These are phyloP conservation scores for Tragelaphus eurycerus DNA, from an alignment of 2,797 vertebrate genomes.

Conservation along the genomic window DNA sequence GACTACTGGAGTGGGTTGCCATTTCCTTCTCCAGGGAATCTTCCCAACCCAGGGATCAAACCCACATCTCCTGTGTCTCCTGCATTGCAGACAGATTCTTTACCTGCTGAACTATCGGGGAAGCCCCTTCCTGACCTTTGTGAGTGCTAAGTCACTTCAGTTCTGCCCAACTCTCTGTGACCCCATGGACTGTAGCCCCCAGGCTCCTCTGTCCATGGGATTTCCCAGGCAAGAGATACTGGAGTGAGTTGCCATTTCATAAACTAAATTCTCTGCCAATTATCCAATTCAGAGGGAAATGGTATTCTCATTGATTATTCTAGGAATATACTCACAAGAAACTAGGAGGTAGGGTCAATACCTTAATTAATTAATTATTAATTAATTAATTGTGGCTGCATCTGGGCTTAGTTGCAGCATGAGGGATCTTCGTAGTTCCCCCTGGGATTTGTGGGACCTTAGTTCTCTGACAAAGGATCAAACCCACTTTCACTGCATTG, in stretches of 20 bases:
- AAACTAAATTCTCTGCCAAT: background rate
- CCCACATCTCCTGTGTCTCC: background rate
- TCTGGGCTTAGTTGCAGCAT: background rate
- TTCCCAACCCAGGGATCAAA: background rate
- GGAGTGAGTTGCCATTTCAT: background rate
- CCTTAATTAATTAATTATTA: background rate
- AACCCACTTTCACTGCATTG: background rate
- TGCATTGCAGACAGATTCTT: background rate
- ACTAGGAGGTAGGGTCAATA: background rate
- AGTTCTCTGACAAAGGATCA: background rate
- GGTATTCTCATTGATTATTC: background rate
- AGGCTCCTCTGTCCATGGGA: background rate
- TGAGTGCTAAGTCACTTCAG: background rate
- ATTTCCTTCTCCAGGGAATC: background rate
- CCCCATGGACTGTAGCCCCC: background rate
- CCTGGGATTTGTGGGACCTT: background rate
- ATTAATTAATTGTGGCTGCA: background rate
- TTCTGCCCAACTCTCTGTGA: background rate
- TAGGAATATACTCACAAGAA: background rate
- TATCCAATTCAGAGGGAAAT: background rate
- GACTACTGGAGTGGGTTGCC: background rate
- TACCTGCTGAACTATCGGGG: background rate
- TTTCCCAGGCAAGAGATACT: background rate
- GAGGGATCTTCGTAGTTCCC: background rate
- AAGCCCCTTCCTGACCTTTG: background rate